Percentiles rank a stretch among this genome's conserved stretches.
These are phyloP conservation scores for Pristionchus mayeri DNA, from an alignment of 2,888 invertebrate genomes.

Conservation along the genomic window DNA sequence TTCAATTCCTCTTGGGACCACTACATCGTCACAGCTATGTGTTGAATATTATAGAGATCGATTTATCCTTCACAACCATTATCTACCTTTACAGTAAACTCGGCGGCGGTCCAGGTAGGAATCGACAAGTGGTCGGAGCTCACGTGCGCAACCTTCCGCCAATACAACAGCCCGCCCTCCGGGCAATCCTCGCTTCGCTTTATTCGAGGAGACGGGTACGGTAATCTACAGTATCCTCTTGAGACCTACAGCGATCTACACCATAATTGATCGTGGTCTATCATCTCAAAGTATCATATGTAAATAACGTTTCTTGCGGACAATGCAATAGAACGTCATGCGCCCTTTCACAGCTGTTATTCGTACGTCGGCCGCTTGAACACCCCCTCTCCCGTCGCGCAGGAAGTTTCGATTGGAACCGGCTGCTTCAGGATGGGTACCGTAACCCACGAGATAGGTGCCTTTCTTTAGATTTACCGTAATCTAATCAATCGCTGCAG, in stretches of 20 bases:
- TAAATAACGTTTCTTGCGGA: too few relatives aligned
- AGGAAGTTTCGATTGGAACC: slow-evolving; percentile 70
- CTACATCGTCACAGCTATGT: too few relatives aligned
- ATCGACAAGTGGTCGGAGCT: slow-evolving; percentile 65
- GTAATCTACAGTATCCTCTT: too few relatives aligned
- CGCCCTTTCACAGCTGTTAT: slow-evolving; percentile 64
- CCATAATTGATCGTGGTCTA: too few relatives aligned
- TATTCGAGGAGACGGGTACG: slow-evolving; percentile 51
- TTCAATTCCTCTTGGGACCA: too few relatives aligned
- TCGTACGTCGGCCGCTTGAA: slow-evolving; percentile 73
- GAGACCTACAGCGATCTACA: too few relatives aligned
- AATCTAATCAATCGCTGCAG: slow-evolving; percentile 58
- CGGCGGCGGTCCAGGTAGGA: slow-evolving; percentile 64
- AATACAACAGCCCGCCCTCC: slow-evolving; percentile 50
- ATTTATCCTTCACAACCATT: not conserved
- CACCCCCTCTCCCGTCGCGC: slow-evolving; percentile 55
- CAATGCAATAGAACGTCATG: too few relatives aligned
- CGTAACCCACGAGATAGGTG: slow-evolving; percentile 74
- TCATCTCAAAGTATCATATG: too few relatives aligned
- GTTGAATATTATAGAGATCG: too few relatives aligned
- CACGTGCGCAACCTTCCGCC: slow-evolving; percentile 69
- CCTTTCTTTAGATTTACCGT: too few relatives aligned
- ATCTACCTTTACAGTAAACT: slow-evolving; percentile 59
- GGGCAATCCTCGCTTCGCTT: slow-evolving; percentile 18
- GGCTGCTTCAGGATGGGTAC: slow-evolving; percentile 72